A percentile compares a stretch with the other conserved stretches of the same genome.
Evolutionary conservation across 1,140 invertebrate genomes (phyloP).

Genomic region (Drosophila eugracilis): DNA sequence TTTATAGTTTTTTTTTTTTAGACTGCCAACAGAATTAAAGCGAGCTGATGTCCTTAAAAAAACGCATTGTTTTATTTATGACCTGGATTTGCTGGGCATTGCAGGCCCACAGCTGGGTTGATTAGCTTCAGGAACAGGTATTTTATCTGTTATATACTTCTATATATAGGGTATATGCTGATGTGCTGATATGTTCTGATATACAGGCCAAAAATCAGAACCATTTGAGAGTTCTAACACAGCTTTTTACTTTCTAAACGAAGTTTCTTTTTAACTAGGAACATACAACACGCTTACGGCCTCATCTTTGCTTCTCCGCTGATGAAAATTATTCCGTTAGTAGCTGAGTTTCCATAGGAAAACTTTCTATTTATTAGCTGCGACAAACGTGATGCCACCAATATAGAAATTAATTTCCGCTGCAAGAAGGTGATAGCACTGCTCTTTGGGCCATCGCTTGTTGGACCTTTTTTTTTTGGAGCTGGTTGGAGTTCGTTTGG

Average conservation of each 20-base stretch:
- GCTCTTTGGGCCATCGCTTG: conserved; percentile 8
- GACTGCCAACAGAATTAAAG: neutral
- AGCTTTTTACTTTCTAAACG: too few relatives aligned
- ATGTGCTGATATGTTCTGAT: too few relatives aligned
- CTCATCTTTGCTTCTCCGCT: neutral
- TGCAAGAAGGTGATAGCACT: conserved; percentile 17
- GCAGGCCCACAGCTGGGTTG: conserved; percentile 5
- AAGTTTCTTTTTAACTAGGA: too few relatives aligned
- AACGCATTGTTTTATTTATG: conserved; percentile 12
- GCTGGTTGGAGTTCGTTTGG: neutral
- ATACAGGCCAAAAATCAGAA: too few relatives aligned
- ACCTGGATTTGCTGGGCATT: conserved; percentile 3
- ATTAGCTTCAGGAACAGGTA: conserved; percentile 1
- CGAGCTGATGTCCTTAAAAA: conserved; percentile 2
- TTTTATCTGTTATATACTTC: too few relatives aligned
- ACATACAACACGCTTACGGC: neutral
- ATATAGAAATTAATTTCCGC: conserved; percentile 2
- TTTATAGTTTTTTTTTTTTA: neutral
- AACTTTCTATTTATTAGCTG: conserved; percentile 6
- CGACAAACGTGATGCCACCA: neutral
- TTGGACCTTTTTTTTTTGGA: neutral
- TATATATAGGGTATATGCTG: neutral
- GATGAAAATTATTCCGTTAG: neutral
- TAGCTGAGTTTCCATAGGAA: neutral
- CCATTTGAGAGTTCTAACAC: too few relatives aligned